Conservation (phyloP, 2,113 vertebrate genomes). For the Onychorhynchus coronatus region DNA sequence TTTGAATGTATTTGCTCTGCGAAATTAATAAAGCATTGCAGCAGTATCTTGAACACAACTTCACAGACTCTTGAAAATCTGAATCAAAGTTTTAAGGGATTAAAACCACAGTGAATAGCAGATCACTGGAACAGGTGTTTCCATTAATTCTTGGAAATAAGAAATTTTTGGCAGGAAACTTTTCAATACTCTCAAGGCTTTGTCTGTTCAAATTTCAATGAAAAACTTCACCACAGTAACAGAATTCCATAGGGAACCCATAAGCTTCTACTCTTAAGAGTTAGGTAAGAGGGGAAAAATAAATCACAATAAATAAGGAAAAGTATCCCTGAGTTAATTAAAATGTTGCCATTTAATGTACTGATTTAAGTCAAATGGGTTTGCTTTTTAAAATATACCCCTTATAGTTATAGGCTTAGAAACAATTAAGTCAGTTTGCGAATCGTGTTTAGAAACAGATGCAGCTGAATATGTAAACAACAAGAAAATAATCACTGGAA, state of each 20-base stretch:
- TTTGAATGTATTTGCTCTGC: neutral
- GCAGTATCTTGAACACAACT: neutral
- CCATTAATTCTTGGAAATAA: neutral
- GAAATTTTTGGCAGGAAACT: neutral
- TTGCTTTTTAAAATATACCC: neutral
- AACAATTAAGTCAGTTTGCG: neutral
- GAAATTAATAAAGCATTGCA: neutral
- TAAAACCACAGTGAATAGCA: neutral
- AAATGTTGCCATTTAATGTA: neutral
- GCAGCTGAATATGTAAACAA: neutral
- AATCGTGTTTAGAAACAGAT: neutral
- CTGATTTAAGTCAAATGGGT: neutral
- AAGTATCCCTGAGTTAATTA: slow-evolving; percentile 19
- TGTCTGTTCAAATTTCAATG: neutral
- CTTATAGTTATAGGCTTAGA: neutral
- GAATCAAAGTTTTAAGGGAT: neutral
- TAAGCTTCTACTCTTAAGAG: neutral
- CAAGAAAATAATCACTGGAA: neutral
- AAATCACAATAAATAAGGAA: neutral
- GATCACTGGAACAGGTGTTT: neutral
- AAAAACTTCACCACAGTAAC: neutral
- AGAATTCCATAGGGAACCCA: neutral
- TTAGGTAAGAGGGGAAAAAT: neutral
- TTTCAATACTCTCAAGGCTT: neutral
- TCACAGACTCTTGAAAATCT: neutral